A percentile compares a stretch with the other conserved stretches of the same genome.
Conservation (phyloP, 2,888 invertebrate genomes). For the Rugalucina vietnamica region DNA sequence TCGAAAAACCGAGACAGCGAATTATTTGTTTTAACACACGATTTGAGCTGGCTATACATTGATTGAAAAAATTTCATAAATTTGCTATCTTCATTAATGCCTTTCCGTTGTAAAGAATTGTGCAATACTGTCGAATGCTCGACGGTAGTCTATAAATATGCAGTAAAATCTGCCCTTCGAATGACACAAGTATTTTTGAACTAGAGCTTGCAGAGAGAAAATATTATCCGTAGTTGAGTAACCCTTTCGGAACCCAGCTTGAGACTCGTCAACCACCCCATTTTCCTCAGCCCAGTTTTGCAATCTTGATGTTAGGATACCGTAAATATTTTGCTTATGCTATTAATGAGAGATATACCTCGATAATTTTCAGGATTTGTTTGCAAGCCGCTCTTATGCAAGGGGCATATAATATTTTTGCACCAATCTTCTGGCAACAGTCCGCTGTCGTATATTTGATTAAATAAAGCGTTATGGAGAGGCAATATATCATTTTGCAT, state of each 20-base stretch:
- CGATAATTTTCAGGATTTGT: neutral
- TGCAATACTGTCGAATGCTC: neutral
- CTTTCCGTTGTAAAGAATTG: neutral
- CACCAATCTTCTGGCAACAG: neutral
- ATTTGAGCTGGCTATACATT: slow-evolving; percentile 1
- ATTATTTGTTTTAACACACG: slow-evolving; percentile 1
- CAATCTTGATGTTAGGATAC: too few species aligned
- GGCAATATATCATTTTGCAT: neutral
- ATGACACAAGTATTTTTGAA: slow-evolving; percentile 7
- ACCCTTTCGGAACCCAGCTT: slow-evolving; percentile 3
- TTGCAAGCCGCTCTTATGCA: neutral
- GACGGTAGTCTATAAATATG: neutral
- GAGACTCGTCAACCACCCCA: neutral
- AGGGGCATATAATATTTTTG: neutral
- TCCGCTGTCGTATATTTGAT: neutral
- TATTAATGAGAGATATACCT: neutral
- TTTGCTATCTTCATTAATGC: neutral
- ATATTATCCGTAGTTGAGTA: neutral
- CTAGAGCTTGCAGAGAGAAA: neutral
- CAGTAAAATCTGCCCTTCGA: neutral
- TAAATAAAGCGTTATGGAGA: neutral
- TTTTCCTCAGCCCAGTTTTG: too few species aligned
- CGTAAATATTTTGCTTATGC: neutral
- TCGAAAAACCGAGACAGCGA: neutral
- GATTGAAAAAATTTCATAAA: neutral